Evolutionary conservation across 2,888 invertebrate genomes (phyloP), one percentile per base, ranked within the genome.

Genomic region (Lordiphosa fenestrarum): DNA sequence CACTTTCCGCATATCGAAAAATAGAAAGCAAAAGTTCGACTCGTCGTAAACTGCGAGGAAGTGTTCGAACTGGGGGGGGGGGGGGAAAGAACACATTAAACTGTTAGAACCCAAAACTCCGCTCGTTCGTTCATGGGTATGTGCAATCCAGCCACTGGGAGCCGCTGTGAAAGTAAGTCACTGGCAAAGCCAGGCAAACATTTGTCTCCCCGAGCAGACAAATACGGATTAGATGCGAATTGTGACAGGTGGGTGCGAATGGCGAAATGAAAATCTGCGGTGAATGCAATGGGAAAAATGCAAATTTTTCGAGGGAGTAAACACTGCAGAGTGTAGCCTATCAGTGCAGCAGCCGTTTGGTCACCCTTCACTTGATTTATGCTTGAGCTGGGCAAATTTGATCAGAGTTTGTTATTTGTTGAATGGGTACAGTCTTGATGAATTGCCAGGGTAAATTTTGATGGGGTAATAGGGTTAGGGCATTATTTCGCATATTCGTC

Each of bases 181-280:
- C 30, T 30, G 59, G 49, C 59, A 35, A 73, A 74, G 77, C 71
- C 74, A 67, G 71, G 55, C 71, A 67, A 65, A 68, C 74, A 74
- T 74, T 77, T 71, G 71, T 57, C 59, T 49, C 54, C 44, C 25
- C 38, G 62, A 37, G 19, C 42, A 65, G 53, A 39, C 53, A 59
- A 59, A 60, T 33, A 23, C 50, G 39, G 59, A 35, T 60, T 23
- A 50, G 50, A 50, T 39, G 37, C 36, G 37, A 36, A 48, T 48
- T 48, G 36, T 48, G 48, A 44, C 44, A 44, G 44, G 33, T 33
- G 44, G 15, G 33, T 44, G 33, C 25, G 44, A 44, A 44, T 44
- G 30, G 44, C 44, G 10, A 44, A 33, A 44, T 44, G 15, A 44
- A 44, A 44, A 33, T 44, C 33, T 33, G 30, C 30, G 30, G 44